phyloP scores from a whole-genome alignment of 1,140 invertebrate species.

The Venturia canescens region DNA sequence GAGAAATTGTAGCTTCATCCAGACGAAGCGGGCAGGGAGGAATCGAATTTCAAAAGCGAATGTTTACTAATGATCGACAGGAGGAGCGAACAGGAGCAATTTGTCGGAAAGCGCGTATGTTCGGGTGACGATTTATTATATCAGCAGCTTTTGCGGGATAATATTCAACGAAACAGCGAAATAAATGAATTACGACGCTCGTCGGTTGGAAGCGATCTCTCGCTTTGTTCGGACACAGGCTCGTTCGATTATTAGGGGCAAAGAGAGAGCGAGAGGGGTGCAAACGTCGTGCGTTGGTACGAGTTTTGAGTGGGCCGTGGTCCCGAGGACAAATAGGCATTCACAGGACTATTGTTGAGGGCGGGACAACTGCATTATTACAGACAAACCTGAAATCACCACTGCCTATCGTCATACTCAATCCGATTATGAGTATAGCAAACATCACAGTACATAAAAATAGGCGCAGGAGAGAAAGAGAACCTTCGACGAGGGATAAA shows the following conservation, averaged over 20 bases:
- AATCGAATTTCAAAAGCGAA: not conserved
- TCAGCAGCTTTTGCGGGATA: not conserved
- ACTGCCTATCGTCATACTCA: constrained; percentile 66
- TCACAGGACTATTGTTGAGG: constrained; percentile 66
- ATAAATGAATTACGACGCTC: constrained; percentile 26
- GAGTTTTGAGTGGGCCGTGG: constrained; percentile 71
- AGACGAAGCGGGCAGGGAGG: too few species aligned
- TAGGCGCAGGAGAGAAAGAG: too few species aligned
- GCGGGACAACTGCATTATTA: constrained; percentile 71
- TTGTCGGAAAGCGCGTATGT: not conserved
- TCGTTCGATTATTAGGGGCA: constrained; percentile 62
- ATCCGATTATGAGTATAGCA: constrained; percentile 73
- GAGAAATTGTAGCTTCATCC: too few species aligned
- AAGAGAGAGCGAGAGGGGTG: not conserved
- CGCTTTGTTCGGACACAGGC: constrained; percentile 43
- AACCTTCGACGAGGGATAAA: too few species aligned
- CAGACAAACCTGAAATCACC: constrained; percentile 75
- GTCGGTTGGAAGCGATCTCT: constrained; percentile 36
- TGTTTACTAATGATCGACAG: not conserved
- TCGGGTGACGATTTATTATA: constrained; percentile 5
- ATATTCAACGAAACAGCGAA: not conserved
- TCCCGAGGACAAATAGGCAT: constrained; percentile 72
- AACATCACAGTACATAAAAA: constrained; percentile 66
- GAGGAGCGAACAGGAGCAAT: not conserved
- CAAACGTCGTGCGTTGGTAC: constrained; percentile 59